Percentiles rank a stretch among this genome's conserved stretches.
Evolutionary conservation across 2,888 invertebrate species (phyloP).

Genomic region (Melanostoma scalare): DNA sequence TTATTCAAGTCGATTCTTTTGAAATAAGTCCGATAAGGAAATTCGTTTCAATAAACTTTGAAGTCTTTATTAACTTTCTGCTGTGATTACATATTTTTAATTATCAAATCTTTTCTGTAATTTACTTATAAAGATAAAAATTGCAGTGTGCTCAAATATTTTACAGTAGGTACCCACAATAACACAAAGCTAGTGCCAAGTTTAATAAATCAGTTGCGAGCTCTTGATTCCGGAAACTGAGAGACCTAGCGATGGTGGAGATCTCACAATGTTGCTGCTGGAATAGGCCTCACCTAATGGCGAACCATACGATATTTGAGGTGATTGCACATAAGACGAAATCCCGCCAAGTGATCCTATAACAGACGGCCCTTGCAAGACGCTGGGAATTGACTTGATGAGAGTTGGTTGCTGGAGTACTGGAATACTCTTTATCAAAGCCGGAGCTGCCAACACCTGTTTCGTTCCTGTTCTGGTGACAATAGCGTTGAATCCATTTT

Average conservation of each 20-base stretch:
- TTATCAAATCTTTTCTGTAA: too few species aligned
- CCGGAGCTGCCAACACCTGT: conserved; percentile 43
- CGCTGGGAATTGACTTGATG: conserved; percentile 31
- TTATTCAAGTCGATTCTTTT: too few species aligned
- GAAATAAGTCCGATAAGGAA: too few species aligned
- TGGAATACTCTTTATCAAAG: conserved; percentile 40
- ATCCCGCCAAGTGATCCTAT: neutral
- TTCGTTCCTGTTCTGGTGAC: conserved; percentile 80
- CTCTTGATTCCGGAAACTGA: conserved; percentile 23
- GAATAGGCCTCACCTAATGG: conserved; percentile 46
- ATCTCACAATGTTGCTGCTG: conserved; percentile 41
- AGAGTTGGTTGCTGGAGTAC: conserved; percentile 33
- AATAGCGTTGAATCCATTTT: conserved; percentile 82
- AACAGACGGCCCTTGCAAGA: conserved; percentile 35
- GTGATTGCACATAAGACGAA: conserved; percentile 32
- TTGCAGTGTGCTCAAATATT: too few species aligned
- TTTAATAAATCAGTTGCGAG: conserved; percentile 11
- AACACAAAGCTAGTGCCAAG: too few species aligned
- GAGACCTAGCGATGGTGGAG: conserved; percentile 39
- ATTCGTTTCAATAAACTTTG: too few species aligned
- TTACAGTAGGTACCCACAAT: too few species aligned
- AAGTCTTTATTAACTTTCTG: too few species aligned
- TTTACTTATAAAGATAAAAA: too few species aligned
- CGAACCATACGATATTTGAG: conserved; percentile 21
- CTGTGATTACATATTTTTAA: too few species aligned